Evolutionary conservation across 2,888 invertebrate species (phyloP).

Genomic region (Teleiodes luculella): DNA sequence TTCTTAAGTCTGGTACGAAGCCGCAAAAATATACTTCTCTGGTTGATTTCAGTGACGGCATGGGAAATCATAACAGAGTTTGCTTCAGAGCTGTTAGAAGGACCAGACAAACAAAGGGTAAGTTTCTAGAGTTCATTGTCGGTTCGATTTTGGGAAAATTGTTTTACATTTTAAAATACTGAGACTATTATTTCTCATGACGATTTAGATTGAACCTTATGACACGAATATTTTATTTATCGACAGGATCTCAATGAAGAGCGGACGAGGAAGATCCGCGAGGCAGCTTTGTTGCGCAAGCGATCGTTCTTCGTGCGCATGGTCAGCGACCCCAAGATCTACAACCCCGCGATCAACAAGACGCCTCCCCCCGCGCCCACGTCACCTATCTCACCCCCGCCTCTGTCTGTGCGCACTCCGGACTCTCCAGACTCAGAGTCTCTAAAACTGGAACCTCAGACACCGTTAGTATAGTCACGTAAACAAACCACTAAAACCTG

Average conservation of each 20-base stretch:
- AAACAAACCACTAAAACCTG: no score
- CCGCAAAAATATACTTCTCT: not conserved
- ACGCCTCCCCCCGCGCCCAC: slow-evolving; percentile 81
- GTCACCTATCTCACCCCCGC: slow-evolving; percentile 72
- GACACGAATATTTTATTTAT: no score
- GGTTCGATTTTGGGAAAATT: no score
- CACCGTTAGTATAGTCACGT: slow-evolving; percentile 51
- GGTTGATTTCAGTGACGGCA: slow-evolving; percentile 81
- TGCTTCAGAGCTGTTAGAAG: slow-evolving; percentile 88
- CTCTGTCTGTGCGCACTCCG: slow-evolving; percentile 58
- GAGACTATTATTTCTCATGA: no score
- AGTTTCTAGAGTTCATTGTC: no score
- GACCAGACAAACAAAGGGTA: slow-evolving; percentile 80
- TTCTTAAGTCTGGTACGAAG: no score
- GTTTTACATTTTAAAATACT: no score
- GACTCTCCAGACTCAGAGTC: slow-evolving; percentile 51
- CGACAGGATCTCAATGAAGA: slow-evolving; percentile 85
- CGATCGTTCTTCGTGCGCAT: slow-evolving; percentile 98
- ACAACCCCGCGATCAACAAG: slow-evolving; percentile 93
- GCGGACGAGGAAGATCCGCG: slow-evolving; percentile 82
- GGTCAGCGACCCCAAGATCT: slow-evolving; percentile 98
- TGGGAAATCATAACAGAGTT: slow-evolving; percentile 91
- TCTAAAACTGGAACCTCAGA: slow-evolving; percentile 41
- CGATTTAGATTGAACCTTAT: no score
- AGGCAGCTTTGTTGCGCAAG: slow-evolving; percentile 91